Conservation (phyloP, 1,140 invertebrate genomes). For the Plutomurus gul region DNA sequence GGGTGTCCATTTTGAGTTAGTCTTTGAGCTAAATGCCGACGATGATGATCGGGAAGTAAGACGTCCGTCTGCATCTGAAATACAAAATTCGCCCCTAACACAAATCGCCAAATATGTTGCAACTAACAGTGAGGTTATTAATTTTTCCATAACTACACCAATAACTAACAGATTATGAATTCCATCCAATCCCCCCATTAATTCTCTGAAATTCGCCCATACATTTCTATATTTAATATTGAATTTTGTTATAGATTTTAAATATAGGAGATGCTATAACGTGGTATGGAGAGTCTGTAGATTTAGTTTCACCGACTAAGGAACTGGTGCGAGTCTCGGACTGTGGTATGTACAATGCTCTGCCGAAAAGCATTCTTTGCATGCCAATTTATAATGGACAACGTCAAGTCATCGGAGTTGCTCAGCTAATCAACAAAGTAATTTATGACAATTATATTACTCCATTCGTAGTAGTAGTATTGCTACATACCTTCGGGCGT, state of each 20-base stretch:
- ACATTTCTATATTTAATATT: not conserved
- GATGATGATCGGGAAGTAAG: conserved; percentile 64
- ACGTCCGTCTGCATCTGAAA: conserved; percentile 62
- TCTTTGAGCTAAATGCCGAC: conserved; percentile 74
- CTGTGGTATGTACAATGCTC: conserved; percentile 23
- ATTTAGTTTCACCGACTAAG: conserved; percentile 28
- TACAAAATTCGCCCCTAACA: conserved; percentile 65
- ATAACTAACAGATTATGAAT: too few relatives aligned
- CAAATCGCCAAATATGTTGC: conserved; percentile 82
- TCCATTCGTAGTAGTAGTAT: too few relatives aligned
- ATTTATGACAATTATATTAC: too few relatives aligned
- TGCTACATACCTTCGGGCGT: too few relatives aligned
- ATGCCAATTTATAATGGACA: conserved; percentile 92
- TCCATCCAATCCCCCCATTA: too few relatives aligned
- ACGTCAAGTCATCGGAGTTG: conserved; percentile 85
- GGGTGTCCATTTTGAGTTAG: conserved; percentile 70
- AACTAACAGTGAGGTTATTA: conserved; percentile 68
- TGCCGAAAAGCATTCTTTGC: conserved; percentile 75
- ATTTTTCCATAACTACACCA: too few relatives aligned
- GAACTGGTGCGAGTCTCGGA: conserved; percentile 23
- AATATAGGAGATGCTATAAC: conserved; percentile 79
- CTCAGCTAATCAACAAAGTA: conserved; percentile 92
- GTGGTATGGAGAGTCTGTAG: conserved; percentile 58
- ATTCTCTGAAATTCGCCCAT: too few relatives aligned
- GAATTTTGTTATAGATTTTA: conserved; percentile 64